These are phyloP conservation scores for Caretta caretta DNA, from an alignment of 2,113 vertebrate genomes.

Conservation along the genomic window DNA sequence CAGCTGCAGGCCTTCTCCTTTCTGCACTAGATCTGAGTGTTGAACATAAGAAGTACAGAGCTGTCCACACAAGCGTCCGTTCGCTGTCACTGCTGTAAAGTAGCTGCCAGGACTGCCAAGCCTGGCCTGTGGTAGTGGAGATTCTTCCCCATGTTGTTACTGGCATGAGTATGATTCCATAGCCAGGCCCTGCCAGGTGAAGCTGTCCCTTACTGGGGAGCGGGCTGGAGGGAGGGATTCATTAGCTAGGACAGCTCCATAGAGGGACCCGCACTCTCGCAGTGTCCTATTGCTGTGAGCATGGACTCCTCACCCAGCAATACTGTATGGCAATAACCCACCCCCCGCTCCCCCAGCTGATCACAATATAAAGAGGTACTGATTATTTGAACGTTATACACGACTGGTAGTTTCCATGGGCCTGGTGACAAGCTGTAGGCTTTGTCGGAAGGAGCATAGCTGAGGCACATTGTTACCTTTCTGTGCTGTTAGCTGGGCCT, in stretches of 20 bases:
- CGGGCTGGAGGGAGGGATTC: not conserved
- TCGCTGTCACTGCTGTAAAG: not conserved
- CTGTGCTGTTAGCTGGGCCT: not conserved
- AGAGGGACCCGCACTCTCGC: not conserved
- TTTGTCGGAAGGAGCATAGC: not conserved
- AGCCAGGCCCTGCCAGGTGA: not conserved
- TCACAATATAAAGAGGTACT: not conserved
- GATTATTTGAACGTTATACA: accelerated
- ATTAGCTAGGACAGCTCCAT: not conserved
- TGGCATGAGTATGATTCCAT: not conserved
- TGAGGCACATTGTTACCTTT: not conserved
- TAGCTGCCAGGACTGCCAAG: not conserved
- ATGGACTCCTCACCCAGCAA: not conserved
- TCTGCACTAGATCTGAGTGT: not conserved
- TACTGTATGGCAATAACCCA: not conserved
- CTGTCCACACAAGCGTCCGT: not conserved
- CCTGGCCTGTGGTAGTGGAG: no score
- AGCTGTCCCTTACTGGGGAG: no score
- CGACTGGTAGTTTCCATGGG: not conserved
- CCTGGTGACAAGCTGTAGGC: not conserved
- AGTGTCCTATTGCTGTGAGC: not conserved
- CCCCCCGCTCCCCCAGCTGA: not conserved
- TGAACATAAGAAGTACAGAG: not conserved
- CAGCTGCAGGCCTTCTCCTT: not conserved
- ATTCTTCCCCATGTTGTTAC: not conserved